A percentile compares a stretch with the other conserved stretches of the same genome.
Evolutionary conservation across 2,113 vertebrate genomes (phyloP).

Genomic region (Bubo bubo): DNA sequence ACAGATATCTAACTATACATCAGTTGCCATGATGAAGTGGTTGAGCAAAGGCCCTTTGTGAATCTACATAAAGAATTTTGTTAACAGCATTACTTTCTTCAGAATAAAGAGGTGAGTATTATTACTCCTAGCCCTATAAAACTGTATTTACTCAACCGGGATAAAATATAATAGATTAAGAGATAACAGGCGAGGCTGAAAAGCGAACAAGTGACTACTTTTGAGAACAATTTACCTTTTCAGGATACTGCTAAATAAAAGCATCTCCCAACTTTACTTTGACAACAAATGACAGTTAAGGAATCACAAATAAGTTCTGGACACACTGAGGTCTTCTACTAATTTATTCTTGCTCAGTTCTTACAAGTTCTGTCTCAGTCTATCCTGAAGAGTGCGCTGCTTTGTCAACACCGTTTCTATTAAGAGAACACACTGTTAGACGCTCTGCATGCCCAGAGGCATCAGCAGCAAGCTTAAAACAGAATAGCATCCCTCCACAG

Average conservation of each 20-base stretch:
- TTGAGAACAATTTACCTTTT: neutral
- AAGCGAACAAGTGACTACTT: neutral
- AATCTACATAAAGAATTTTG: neutral
- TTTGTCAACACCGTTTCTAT: neutral
- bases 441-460: neutral
- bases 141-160: neutral
- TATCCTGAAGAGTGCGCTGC: neutral
- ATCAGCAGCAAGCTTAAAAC: neutral
- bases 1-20: neutral
- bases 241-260: neutral
- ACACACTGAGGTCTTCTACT: neutral
- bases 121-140: neutral
- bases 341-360: neutral
- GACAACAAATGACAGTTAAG: neutral
- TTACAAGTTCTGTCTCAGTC: neutral
- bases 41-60: neutral
- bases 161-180: neutral
- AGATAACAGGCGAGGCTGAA: neutral
- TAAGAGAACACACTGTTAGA: neutral
- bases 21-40: accelerated
- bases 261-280: neutral
- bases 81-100: neutral
- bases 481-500: neutral
- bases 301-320: neutral
- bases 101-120: neutral